Percentiles rank a stretch among this genome's conserved stretches.
Evolutionary conservation across 2,888 invertebrate species (phyloP).

Genomic region (Graphium colonna): DNA sequence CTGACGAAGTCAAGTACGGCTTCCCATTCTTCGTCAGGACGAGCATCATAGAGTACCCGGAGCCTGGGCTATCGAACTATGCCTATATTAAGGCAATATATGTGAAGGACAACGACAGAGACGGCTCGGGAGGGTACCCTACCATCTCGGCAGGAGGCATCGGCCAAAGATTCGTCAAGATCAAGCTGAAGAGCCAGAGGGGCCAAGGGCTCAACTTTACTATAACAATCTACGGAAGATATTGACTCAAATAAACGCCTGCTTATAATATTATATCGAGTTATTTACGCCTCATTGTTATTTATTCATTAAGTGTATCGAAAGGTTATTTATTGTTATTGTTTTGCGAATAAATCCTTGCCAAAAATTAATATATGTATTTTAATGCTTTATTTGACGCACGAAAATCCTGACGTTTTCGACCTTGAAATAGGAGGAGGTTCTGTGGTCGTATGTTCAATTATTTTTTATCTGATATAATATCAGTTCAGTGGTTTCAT

Average conservation of each 20-base stretch:
- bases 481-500: too few relatives aligned
- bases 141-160: slow-evolving; percentile 61
- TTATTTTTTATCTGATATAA: too few relatives aligned
- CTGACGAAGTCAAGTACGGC: slow-evolving; percentile 59
- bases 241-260: slow-evolving; percentile 35
- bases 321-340: too few relatives aligned
- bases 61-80: slow-evolving; percentile 54
- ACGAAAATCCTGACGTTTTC: too few relatives aligned
- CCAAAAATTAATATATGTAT: not conserved
- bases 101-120: slow-evolving; percentile 55
- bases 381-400: too few relatives aligned
- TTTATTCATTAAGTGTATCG: not conserved
- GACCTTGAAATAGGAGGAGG: too few relatives aligned
- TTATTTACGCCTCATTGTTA: not conserved
- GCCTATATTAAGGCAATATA: slow-evolving; percentile 58
- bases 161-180: slow-evolving; percentile 61
- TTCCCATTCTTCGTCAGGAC: slow-evolving; percentile 59
- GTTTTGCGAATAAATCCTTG: not conserved
- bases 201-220: slow-evolving; percentile 65
- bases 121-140: slow-evolving; percentile 62
- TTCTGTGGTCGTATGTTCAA: too few relatives aligned
- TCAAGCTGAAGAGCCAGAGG: slow-evolving; percentile 68
- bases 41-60: slow-evolving; percentile 57
- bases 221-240: slow-evolving; percentile 65
- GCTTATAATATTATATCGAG: slow-evolving; percentile 7